Evolutionary conservation across 1,140 invertebrate species (phyloP).

Genomic region (Trachymyrmex cornetzi): DNA sequence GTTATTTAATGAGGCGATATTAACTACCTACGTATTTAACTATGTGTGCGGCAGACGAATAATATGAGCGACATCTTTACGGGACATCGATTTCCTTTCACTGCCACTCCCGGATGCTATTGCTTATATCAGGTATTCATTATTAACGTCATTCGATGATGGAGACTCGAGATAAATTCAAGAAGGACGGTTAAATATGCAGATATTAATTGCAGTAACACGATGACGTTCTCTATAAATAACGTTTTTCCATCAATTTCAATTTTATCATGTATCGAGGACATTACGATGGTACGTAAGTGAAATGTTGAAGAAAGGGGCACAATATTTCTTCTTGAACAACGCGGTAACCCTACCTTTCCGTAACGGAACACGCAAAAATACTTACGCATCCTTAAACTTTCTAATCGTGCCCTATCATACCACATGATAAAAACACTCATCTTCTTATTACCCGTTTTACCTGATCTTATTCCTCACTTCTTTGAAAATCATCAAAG

Average conservation of each 20-base stretch:
- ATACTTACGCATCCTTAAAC: constrained; percentile 16
- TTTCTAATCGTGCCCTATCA: constrained; percentile 9
- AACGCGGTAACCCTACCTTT: not conserved
- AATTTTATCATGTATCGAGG: constrained; percentile 16
- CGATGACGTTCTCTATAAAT: constrained; percentile 7
- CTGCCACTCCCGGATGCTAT: constrained; percentile 48
- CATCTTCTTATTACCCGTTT: constrained; percentile 11
- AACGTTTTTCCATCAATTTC: constrained; percentile 10
- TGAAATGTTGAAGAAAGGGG: not conserved
- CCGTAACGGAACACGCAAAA: not conserved
- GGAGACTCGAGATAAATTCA: constrained; percentile 8
- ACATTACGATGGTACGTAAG: not conserved
- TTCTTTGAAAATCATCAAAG: constrained; percentile 45
- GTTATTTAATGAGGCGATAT: constrained; percentile 39
- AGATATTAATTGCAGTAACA: constrained; percentile 30
- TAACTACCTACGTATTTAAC: constrained; percentile 40
- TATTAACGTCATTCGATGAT: constrained; percentile 43
- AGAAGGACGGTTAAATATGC: constrained; percentile 31
- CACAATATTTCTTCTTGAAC: not conserved
- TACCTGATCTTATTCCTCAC: not conserved
- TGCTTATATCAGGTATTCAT: constrained; percentile 30
- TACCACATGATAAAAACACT: constrained; percentile 11
- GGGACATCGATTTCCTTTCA: constrained; percentile 51
- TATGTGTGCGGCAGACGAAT: constrained; percentile 24
- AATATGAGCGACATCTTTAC: constrained; percentile 42